phyloP scores from a whole-genome alignment of 2,797 vertebrate genomes.

The Arrhamphus sclerolepis region DNA sequence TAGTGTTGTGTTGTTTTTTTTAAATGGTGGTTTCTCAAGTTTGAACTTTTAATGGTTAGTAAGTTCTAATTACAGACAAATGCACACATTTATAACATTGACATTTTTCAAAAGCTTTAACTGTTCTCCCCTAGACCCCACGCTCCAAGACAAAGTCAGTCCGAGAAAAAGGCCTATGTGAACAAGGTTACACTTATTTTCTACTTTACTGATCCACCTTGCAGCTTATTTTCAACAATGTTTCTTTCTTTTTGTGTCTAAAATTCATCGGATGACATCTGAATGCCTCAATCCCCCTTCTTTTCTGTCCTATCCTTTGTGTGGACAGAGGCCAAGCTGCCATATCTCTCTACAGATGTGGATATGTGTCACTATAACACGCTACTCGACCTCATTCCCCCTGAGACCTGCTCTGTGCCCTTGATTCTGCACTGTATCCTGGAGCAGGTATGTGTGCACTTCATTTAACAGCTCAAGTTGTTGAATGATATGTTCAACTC shows the following conservation, averaged over 20 bases:
- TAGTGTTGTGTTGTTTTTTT: too few species aligned
- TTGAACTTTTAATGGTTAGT: too few species aligned
- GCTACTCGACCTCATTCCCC: constrained; percentile 84
- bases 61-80: too few species aligned
- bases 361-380: constrained; percentile 88
- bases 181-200: constrained; percentile 50
- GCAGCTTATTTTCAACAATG: not conserved
- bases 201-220: not conserved
- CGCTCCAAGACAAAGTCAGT: constrained; percentile 73
- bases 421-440: constrained; percentile 89
- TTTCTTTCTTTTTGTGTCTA: not conserved
- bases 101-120: too few species aligned
- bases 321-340: constrained; percentile 33
- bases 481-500: too few species aligned
- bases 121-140: constrained; percentile 7
- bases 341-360: constrained; percentile 60
- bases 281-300: not conserved
- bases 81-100: too few species aligned
- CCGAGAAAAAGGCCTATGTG: constrained; percentile 56
- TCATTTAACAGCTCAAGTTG: too few species aligned
- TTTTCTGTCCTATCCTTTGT: constrained; percentile 5
- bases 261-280: not conserved
- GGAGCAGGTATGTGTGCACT: constrained; percentile 84
- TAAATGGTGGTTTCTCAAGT: too few species aligned
- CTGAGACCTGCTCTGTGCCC: constrained; percentile 85